Base-by-base conservation (phyloP, 2,888 invertebrate genomes). In the Siphonodentalium dalli region DNA sequence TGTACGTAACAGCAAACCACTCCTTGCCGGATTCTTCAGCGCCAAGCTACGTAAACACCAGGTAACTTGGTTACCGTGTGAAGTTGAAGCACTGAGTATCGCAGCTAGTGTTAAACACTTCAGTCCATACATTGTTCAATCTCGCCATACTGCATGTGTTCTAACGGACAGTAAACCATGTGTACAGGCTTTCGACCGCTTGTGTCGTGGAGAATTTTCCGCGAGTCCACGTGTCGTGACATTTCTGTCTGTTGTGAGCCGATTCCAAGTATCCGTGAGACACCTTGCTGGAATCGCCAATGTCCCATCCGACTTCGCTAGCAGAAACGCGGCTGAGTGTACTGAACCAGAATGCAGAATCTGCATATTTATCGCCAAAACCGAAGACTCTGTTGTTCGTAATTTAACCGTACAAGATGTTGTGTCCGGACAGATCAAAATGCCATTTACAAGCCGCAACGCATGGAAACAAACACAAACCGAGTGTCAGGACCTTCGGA, bases 151-250 rank as follows among this genome's bases (percentile, higher is more conserved):
- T 7, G 11, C 39, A 2, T 49, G 48, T 20, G 20, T 54, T 9
- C 44, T 63, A 20, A 55, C 61, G 7, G 61, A 63, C 33, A 51
- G 53, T 23, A 33, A 50, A 27, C 52, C 54, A 18, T 61, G 58
- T 48, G 56, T 54, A 9, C 46, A 52, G 35, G 51, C 60, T 4
- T 53, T 23, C 21, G 48, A 44, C 9, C 53, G 54, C n/a, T 33
- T 55, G 18, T 52, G 56, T 20, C 18, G 57, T 5, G 59, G 62
- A 1, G 52, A 57, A 34, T 59, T 58, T 27, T 58, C 63, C 18
- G 40, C 44, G 2, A 60, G 58, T 35, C 46, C 56, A 9, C 28
- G 52, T 3, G 54, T 57, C 2, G 18, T 43, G 2, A 51, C 57
- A 15, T 59, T 62, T 39, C 35, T 62, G 9, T 44, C 60, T 11